Base-by-base conservation (phyloP, 2,888 invertebrate species). In the Eristalinus sepulchralis region DNA sequence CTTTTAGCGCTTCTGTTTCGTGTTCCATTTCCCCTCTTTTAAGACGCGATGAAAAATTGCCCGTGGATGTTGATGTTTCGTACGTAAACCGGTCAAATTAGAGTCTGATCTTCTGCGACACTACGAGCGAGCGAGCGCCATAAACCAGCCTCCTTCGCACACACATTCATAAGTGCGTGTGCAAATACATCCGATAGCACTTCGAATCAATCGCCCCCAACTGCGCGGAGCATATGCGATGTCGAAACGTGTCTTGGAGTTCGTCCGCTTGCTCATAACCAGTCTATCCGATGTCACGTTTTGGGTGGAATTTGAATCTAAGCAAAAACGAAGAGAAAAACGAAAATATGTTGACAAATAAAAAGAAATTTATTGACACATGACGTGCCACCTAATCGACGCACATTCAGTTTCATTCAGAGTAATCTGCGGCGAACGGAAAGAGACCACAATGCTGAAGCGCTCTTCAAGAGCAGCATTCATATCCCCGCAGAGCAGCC, bases 301-400 rank as follows among this genome's bases (percentile, higher is more conserved):
- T 77, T 62, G 34, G 62, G 53, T 62, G 17, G 8, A 47, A 47
- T 47, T 8, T 17, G 47, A 47, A 4, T n/a, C 13, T n/a, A 4
- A 39, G 39, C n/a, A 39, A 39, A 39, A 47, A 17, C n/a, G 24
- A 57, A 24, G 22, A 20, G 1, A 20, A 11, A 55, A 22, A 22
- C 10, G 22, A 22, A 27, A 27, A 27, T 27, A 27, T 27, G 39
- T 39, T 39, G 11, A 13, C n/a, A 53, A 66, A 62, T 20, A 34
- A 73, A 27, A 10, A 47, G 34, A 47, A 34, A 77, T 68, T 47
- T 47, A 62, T 68, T 68, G 68, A 55, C 77, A 68, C 77, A 77
- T 62, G 34, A 34, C 68, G 68, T 36, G 68, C 39, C 47, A 36
- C 27, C 57, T 36, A 70, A 59, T 70, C 36, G 57, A 67, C 33